Conservation (phyloP, 2,113 vertebrate genomes). For the Falcunculus frontatus region DNA sequence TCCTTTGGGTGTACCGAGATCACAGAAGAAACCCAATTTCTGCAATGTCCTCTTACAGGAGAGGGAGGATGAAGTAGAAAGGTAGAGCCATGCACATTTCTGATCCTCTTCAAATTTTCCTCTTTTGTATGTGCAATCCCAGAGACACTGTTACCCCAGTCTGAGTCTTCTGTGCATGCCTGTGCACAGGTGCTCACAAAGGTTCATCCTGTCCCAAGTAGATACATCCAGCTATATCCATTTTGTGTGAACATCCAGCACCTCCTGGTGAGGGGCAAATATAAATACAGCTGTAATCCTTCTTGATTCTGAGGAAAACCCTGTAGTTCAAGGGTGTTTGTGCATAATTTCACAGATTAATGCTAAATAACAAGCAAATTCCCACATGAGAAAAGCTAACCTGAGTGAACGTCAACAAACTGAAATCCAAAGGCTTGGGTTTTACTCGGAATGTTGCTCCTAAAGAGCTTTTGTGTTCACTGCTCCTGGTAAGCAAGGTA, state of each 20-base stretch:
- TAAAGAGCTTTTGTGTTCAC: not conserved
- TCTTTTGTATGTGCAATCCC: not conserved
- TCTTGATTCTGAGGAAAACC: not conserved
- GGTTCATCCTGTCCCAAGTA: not conserved
- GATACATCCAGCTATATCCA: not conserved
- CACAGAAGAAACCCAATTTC: not conserved
- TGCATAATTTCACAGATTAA: not conserved
- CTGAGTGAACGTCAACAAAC: not conserved
- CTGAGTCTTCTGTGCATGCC: not conserved
- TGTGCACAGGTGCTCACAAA: not conserved
- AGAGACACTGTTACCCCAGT: not conserved
- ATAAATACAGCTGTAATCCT: not conserved
- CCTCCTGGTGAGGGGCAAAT: not conserved
- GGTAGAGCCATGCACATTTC: not conserved
- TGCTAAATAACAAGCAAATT: not conserved
- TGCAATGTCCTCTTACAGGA: not conserved
- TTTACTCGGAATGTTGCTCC: not conserved
- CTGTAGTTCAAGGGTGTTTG: not conserved
- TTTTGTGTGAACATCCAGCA: not conserved
- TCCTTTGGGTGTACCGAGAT: not conserved
- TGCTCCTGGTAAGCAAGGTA: not conserved
- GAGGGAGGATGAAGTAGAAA: not conserved
- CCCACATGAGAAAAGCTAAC: not conserved
- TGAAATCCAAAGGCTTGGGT: not conserved
- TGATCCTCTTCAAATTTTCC: not conserved